A percentile compares a stretch with the other conserved stretches of the same genome.
Evolutionary conservation across 2,797 vertebrate species (phyloP).

Genomic region (Limnodromus scolopaceus): DNA sequence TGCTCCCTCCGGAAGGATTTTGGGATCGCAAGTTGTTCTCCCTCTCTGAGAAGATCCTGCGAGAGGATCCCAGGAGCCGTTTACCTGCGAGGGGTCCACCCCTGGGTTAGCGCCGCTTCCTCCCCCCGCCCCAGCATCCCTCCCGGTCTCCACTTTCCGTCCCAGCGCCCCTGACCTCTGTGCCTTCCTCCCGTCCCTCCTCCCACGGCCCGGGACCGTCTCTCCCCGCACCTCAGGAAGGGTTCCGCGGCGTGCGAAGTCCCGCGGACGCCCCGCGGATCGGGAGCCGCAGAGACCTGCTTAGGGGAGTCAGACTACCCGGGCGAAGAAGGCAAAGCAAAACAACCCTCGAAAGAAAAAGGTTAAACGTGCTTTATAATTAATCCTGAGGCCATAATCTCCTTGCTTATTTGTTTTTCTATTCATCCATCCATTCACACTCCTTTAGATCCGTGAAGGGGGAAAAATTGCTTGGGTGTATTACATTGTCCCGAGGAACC

Average conservation of each 20-base stretch:
- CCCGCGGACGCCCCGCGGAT: background rate
- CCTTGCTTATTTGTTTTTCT: conserved; percentile 51
- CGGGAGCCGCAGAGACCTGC: background rate
- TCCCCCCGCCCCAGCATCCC: background rate
- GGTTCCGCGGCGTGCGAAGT: background rate
- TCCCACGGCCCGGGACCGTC: background rate
- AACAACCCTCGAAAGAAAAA: conserved; percentile 1
- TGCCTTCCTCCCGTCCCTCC: background rate
- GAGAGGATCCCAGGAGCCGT: background rate
- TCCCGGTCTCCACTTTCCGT: background rate
- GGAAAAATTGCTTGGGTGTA: background rate
- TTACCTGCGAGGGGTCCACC: conserved; percentile 11
- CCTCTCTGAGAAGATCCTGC: background rate
- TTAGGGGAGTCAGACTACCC: background rate
- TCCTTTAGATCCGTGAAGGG: conserved; percentile 25
- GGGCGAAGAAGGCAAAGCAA: background rate
- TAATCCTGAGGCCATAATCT: conserved; percentile 28
- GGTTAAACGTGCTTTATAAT: background rate
- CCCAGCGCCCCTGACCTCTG: background rate
- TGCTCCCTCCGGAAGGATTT: background rate
- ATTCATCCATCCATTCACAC: conserved; percentile 42
- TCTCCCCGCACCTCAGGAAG: background rate
- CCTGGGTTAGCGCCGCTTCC: background rate
- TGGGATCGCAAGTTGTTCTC: background rate
- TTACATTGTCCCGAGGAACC: background rate